Percentiles rank a stretch among this genome's conserved stretches.
phyloP scores from a whole-genome alignment of 2,113 vertebrate genomes.

The Talpa occidentalis region DNA sequence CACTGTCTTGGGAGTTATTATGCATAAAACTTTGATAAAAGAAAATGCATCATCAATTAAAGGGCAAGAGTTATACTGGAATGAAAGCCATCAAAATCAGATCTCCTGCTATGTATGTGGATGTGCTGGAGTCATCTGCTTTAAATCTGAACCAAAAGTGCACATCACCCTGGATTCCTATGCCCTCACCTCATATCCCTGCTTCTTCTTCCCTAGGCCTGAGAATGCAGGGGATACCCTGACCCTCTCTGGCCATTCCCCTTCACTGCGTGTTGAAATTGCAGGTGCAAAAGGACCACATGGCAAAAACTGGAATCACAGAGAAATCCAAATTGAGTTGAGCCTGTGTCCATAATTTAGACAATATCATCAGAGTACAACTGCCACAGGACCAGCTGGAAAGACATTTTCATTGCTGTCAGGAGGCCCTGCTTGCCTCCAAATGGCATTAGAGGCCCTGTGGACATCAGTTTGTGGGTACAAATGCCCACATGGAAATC shows the following conservation, averaged over 20 bases:
- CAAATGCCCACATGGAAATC: background rate
- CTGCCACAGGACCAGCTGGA: background rate
- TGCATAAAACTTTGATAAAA: background rate
- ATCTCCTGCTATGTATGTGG: background rate
- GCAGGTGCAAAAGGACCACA: background rate
- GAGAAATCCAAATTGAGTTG: background rate
- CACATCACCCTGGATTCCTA: background rate
- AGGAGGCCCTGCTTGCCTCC: background rate
- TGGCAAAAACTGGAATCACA: background rate
- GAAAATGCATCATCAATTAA: background rate
- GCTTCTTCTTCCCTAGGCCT: background rate
- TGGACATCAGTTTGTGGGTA: background rate
- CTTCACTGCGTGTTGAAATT: background rate
- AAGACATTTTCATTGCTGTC: background rate
- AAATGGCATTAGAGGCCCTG: background rate
- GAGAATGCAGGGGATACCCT: background rate
- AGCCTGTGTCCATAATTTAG: background rate
- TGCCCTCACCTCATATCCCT: background rate
- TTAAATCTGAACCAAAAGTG: background rate
- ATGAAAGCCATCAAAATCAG: background rate
- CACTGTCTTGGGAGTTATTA: background rate
- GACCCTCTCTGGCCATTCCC: background rate
- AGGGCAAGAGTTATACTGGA: background rate
- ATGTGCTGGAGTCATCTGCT: background rate
- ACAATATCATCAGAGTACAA: background rate